Conservation (phyloP, 1,140 invertebrate genomes). For the Linepithema humile region DNA sequence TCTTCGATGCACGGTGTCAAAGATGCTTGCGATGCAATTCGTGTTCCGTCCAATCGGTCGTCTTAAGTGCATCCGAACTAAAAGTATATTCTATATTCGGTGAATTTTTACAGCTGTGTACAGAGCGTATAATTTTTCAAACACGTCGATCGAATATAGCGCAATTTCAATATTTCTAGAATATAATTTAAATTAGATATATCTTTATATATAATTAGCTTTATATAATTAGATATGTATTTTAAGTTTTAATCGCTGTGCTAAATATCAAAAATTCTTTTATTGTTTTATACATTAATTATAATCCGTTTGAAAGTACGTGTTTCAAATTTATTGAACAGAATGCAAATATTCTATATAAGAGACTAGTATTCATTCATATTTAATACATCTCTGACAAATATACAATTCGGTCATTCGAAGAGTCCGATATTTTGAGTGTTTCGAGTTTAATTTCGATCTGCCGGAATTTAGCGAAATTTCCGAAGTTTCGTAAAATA, state of each 20-base stretch:
- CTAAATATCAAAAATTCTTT: slow-evolving; percentile 8
- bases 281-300: slow-evolving; percentile 16
- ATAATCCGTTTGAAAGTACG: neutral
- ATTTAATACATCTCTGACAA: slow-evolving; percentile 28
- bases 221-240: no score
- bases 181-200: slow-evolving; percentile 13
- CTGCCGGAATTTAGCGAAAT: neutral
- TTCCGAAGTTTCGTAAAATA: neutral
- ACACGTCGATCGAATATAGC: neutral
- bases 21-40: neutral
- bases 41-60: neutral
- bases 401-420: no score
- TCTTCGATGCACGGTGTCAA: neutral
- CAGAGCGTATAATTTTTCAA: neutral
- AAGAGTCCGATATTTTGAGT: neutral
- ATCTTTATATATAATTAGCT: no score
- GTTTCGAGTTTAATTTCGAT: slow-evolving; percentile 13
- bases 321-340: slow-evolving; percentile 18
- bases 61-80: neutral
- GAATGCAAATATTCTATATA: neutral
- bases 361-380: slow-evolving; percentile 4
- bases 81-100: neutral
- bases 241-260: slow-evolving; percentile 1
- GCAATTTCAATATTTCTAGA: slow-evolving; percentile 15
- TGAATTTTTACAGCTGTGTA: slow-evolving; percentile 18